A percentile compares a stretch with the other conserved stretches of the same genome.
Conservation (phyloP, 2,113 vertebrate species). For the Rhizomys pruinosus region DNA sequence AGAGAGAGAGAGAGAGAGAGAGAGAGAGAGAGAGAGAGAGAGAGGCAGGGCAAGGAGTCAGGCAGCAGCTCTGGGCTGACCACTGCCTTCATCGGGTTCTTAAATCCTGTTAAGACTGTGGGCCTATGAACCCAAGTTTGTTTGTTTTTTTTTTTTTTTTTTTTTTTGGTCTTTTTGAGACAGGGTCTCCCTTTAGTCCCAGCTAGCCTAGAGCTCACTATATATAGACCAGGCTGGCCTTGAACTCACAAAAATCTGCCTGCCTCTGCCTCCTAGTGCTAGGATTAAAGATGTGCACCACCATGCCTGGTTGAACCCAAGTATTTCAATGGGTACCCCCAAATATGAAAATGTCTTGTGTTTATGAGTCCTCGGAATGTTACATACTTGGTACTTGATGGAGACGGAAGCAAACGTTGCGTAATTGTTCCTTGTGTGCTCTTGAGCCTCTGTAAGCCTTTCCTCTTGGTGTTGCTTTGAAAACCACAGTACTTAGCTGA, state of each 20-base stretch:
- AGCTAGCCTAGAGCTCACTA: too few species aligned
- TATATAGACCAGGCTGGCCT: too few species aligned
- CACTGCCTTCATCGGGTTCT: neutral
- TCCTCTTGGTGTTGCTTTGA: neutral
- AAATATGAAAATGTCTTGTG: neutral
- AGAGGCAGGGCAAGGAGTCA: neutral
- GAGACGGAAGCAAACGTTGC: constrained; percentile 42
- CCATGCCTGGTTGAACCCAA: too few species aligned
- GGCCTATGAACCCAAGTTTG: neutral
- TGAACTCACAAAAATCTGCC: too few species aligned
- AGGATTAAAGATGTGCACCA: too few species aligned
- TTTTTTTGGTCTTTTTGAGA: too few species aligned
- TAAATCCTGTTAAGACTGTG: neutral
- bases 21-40: neutral
- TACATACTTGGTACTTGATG: constrained; percentile 12
- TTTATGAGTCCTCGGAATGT: constrained; percentile 26
- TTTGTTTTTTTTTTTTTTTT: too few species aligned
- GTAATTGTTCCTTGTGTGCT: constrained; percentile 35
- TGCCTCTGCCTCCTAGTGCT: too few species aligned
- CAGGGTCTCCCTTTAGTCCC: too few species aligned
- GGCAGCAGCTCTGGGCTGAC: neutral
- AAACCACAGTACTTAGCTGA: constrained; percentile 61
- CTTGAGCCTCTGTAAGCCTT: neutral
- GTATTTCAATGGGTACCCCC: neutral
- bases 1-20: too few species aligned